Percentiles rank a stretch among this genome's conserved stretches.
Conservation (phyloP, 2,797 vertebrate species). For the Siniperca scherzeri region DNA sequence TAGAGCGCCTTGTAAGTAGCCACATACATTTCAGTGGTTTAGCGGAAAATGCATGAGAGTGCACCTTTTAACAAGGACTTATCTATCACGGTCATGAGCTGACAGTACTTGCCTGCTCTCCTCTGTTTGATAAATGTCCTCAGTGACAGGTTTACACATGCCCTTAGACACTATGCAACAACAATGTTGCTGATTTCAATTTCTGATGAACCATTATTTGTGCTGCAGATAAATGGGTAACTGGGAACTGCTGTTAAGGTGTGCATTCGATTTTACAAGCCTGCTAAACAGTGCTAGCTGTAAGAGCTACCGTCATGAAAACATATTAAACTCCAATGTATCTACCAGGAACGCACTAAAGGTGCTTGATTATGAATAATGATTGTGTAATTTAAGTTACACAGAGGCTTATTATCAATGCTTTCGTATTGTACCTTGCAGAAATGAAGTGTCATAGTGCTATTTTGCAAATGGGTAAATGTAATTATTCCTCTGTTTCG, state of each 20-base stretch:
- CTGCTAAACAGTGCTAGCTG: slow-evolving; percentile 35
- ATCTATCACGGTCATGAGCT: slow-evolving; percentile 49
- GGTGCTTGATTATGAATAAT: slow-evolving; percentile 43
- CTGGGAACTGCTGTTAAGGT: neutral
- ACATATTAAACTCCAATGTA: slow-evolving; percentile 43
- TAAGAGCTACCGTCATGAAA: slow-evolving; percentile 29
- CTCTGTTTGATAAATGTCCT: slow-evolving; percentile 27
- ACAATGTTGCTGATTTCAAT: slow-evolving; percentile 44
- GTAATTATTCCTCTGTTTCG: slow-evolving; percentile 17
- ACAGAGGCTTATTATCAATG: slow-evolving; percentile 20
- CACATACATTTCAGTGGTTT: slow-evolving; percentile 12
- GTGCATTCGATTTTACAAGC: slow-evolving; percentile 23
- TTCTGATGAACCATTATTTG: slow-evolving; percentile 49
- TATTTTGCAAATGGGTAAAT: slow-evolving; percentile 33
- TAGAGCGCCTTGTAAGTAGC: neutral
- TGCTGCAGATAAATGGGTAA: slow-evolving; percentile 23
- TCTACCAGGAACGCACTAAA: slow-evolving; percentile 29
- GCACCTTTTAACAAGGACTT: slow-evolving; percentile 31
- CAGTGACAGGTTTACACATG: slow-evolving; percentile 37
- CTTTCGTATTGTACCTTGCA: slow-evolving; percentile 24
- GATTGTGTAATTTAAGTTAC: slow-evolving; percentile 42
- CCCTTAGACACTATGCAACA: slow-evolving; percentile 16
- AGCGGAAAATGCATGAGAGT: slow-evolving; percentile 25
- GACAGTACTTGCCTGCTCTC: slow-evolving; percentile 35
- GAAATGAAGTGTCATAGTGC: slow-evolving; percentile 28